Evolutionary conservation across 37 sponge, comb jelly and placozoan species (phyloP), one percentile per base, ranked within the genome.

Genomic region (Cladorhizidae sp.): DNA sequence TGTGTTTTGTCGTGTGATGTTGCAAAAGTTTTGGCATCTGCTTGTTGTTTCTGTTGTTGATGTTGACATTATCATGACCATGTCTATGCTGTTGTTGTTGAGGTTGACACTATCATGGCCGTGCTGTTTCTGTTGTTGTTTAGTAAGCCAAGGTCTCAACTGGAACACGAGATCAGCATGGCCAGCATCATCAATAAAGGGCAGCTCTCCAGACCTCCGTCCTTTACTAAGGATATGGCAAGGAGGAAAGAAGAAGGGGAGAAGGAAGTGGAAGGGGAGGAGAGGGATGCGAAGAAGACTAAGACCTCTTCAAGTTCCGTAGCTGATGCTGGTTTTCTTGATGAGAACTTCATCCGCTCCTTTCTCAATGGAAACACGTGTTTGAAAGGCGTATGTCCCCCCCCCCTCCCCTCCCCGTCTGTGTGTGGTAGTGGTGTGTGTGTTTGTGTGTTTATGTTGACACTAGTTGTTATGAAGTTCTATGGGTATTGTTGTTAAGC

Each of bases 351-450:
- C 45, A 33, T 74, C n/a, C 14, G n/a, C 5, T 3, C 52, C 0
- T 64, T 82, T 63, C 67, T 88, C 9, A 54, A 52, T 8, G 83
- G 83, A 57, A 78, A 82, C 14, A 70, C 62, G 38, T 82, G 88
- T 57, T 55, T 88, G n/a, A 64, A 63, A 33, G 88, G 83, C 55
- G 82, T 77, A 68, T 8, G 64, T 7, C 32, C 26, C 37, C 3
- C 31, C 12, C 5, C 62, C 5, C 12, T 5, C 25, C 29, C 6
- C 7, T 61, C 3, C 29, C 28, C 12, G 62, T 61, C 14, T 61
- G 29, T 61, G 62, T 61, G 29, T 45, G 49, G 5, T 5, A 12
- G 49, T 45, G 49, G 49, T 45, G 49, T 45, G 49, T 45, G 49
- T 45, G 49, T 45, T 5, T 45, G 49, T 45, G 49, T 45, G 49